Base-by-base conservation (phyloP, 2,113 vertebrate genomes). In the Entelurus aequoreus region DNA sequence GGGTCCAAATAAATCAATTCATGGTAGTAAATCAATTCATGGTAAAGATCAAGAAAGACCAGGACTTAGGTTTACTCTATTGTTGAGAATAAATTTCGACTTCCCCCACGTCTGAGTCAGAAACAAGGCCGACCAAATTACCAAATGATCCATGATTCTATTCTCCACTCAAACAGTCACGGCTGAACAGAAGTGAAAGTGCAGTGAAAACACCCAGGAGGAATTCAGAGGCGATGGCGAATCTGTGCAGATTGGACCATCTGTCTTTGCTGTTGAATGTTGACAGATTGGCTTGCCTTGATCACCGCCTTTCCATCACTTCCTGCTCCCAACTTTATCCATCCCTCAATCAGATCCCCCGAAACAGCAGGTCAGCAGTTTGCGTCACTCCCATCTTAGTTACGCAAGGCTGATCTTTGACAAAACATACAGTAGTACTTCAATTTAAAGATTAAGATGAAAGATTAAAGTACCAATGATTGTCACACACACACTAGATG, bases 161-260 rank as follows among this genome's bases (percentile, higher is more conserved):
- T 21, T 21, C 36, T 49, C n/a, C 6, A 3, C 2, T 28, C 46
- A 28, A 28, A 28, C 28, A 61, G 54, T 55, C 37, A 55, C 40
- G 54, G 54, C 36, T 40, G 36, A 55, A 16, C 37, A 40, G 36
- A 40, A 54, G 14, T 15, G 53, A 55, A 60, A 71, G 71, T 57
- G 62, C 48, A 54, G 49, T 38, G 19, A 53, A 38, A 42, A 14
- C 47, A 54, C 72, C 68, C 74, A 57, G 21, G 51, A 77, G 69
- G 66, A 46, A 46, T 55, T 49, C 55, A 61, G 58, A 66, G 68
- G 40, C 51, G 59, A 69, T 76, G 28, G 62, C 53, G 37, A 67
- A 60, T 61, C 62, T 51, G 73, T 51, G 62, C 48, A 78, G 81
- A 89, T 75, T 83, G 82, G 74, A 68, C 66, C 69, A 74, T 88